These are phyloP conservation scores for Callorhinus ursinus DNA, from an alignment of 2,113 vertebrate genomes.

Conservation along the genomic window DNA sequence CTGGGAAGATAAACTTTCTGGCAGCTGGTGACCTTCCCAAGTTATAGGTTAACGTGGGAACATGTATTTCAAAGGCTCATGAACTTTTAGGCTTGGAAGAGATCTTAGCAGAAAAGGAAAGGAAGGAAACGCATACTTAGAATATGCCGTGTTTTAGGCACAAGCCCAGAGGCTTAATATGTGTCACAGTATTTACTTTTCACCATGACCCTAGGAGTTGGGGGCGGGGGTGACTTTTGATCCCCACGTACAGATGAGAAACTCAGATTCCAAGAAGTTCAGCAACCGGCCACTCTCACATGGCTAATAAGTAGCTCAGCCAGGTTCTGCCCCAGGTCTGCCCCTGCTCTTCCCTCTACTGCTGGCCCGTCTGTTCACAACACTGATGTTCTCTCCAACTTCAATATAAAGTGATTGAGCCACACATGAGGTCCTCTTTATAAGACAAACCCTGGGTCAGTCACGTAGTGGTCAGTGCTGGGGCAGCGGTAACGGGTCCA, in stretches of 20 bases:
- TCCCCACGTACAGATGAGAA: background rate
- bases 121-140: background rate
- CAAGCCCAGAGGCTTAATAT: background rate
- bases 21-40: background rate
- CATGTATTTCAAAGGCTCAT: background rate
- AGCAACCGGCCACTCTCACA: background rate
- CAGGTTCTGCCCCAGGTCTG: background rate
- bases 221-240: no score
- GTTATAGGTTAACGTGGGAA: background rate
- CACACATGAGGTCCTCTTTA: background rate
- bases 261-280: background rate
- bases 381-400: background rate
- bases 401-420: background rate
- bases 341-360: background rate
- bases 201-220: background rate
- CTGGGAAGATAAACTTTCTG: conserved; percentile 44
- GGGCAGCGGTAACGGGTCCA: background rate
- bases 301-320: background rate
- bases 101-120: background rate
- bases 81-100: background rate
- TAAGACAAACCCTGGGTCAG: background rate
- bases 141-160: background rate
- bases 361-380: background rate
- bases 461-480: background rate
- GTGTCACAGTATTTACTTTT: background rate